Evolutionary conservation across 1,140 invertebrate genomes (phyloP), one percentile per base, ranked within the genome.

Genomic region (Drosophila sechellia): DNA sequence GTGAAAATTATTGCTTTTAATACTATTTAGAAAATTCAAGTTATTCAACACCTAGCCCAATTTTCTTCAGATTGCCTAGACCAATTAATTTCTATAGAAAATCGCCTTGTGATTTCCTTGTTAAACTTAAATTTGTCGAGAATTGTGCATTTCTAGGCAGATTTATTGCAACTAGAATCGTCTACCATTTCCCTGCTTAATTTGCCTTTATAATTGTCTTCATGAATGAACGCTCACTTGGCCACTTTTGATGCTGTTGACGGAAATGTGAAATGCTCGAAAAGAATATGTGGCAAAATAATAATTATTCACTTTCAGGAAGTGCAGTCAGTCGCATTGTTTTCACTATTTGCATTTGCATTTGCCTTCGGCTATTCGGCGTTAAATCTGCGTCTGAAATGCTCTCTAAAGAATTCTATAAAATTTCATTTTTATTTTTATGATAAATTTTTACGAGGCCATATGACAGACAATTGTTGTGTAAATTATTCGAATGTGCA

Each of bases 261-360:
- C 68, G 68, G 68, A 70, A 70, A 57, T 22, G 39, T 45, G 50
- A 45, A 63, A 35, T 54, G 27, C 22, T 25, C 40, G 35, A 56
- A 57, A 37, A 70, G 69, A 70, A 70, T 70, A 49, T 57, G 37
- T 13, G 17, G 46, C 22, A 25, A 31, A 42, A 61, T 58, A 34
- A 35, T 56, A 56, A 70, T 70, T 70, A 70, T 57, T 70, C 64
- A 70, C 50, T 70, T 70, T 70, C 68, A 70, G 68, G 68, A 70
- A 70, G 52, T 37, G 42, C 52, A 49, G 12, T n/a, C 65, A 49
- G 10, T 57, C 5, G 42, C 61, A 13, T 54, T 37, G 54, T 37
- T 35, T 71, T 66, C 49, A 63, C 59, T 60, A 61, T 64, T 45
- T 49, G 45, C 61, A 61, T 64, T 45, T 49, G 45, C 61, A 52